These are phyloP conservation scores for Nyctibius grandis DNA, from an alignment of 2,797 vertebrate species.

Conservation along the genomic window DNA sequence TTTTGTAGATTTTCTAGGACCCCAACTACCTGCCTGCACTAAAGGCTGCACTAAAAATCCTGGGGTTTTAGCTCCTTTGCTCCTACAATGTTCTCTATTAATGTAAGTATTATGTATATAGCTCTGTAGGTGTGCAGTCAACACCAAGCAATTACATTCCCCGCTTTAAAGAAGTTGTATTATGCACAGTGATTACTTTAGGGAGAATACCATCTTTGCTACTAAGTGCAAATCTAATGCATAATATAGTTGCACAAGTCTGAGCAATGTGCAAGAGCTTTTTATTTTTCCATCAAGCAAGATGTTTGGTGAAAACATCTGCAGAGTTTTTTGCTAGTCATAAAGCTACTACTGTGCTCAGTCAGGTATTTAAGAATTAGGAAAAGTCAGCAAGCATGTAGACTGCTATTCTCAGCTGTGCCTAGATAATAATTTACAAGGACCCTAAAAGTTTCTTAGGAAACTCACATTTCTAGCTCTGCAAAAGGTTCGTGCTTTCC, in stretches of 20 bases:
- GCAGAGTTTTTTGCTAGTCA: not conserved
- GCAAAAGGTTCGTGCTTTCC: not conserved
- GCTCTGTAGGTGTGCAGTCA: not conserved
- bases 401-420: not conserved
- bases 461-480: not conserved
- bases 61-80: not conserved
- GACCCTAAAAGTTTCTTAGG: not conserved
- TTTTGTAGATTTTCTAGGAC: not conserved
- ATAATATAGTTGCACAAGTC: not conserved
- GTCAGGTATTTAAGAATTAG: not conserved
- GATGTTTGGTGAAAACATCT: not conserved
- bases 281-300: slow-evolving; percentile 10
- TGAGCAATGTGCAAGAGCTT: not conserved
- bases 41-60: not conserved
- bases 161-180: not conserved
- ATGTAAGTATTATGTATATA: not conserved
- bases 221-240: not conserved
- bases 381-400: not conserved
- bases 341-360: not conserved
- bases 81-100: not conserved
- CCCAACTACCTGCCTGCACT: not conserved
- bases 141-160: not conserved
- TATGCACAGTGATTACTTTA: not conserved
- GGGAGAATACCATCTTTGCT: not conserved
- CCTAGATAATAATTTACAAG: not conserved